Base-by-base conservation (phyloP, 2,797 vertebrate genomes). In the Borostomias antarcticus region DNA sequence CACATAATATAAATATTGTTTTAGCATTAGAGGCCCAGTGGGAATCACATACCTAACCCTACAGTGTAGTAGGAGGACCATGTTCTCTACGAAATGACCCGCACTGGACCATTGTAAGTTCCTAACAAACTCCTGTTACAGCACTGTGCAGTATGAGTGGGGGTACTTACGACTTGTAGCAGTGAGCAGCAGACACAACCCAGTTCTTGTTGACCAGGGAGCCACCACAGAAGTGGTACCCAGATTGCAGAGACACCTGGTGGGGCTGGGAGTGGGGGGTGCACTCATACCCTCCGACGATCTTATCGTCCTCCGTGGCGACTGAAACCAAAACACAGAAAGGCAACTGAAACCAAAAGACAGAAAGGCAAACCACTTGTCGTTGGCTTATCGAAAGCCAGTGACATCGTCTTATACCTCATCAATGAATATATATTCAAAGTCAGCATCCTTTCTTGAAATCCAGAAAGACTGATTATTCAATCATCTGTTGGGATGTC, bases 151-250 rank as follows among this genome's bases (percentile, higher is more conserved):
- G n/a, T n/a, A n/a, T n/a, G n/a, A n/a, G n/a, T n/a, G n/a, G n/a
- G n/a, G n/a, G n/a, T 28, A 72, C 83, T 81, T 69, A 82, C 82
- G 17, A 43, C 2, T 75, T 4, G 40, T 75, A 81, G 73, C 83
- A 84, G 58, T 85, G 83, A 58, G 80, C 78, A 3, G 80, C 78
- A 13, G 74, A 76, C 32, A 85, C 64, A 40, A 81, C 80, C 82
- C 80, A 84, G 29, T 73, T 53, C 25, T 68, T 33, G 1, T 19
- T 68, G 70, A 85, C 69, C 61, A 85, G 69, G 10, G 76, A 73
- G 8, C 80, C 83, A 2, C 83, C 82, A 15, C 82, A 85, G 29
- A 66, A 30, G 17, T 65, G 68, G 32, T 65, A 64, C 1, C 69
- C 75, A 1, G n/a, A 8, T 4, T 82, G 73, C 21, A 86, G 56